These are phyloP conservation scores for Platichthys flesus DNA, from an alignment of 2,113 vertebrate genomes.

Conservation along the genomic window DNA sequence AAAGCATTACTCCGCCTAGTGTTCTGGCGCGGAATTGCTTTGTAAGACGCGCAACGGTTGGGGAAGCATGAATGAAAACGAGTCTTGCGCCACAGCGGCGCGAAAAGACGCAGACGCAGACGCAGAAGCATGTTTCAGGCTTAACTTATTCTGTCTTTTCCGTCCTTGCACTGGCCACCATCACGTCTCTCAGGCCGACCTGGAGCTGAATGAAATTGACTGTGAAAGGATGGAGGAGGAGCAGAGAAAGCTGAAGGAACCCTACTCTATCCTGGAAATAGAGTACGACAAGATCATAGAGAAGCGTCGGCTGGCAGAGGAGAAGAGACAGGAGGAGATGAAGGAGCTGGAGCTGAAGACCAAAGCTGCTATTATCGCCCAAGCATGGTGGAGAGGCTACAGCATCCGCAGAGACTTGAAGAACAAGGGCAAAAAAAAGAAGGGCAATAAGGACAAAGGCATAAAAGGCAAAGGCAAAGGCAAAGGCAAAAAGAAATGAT, in stretches of 20 bases:
- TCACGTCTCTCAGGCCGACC: conserved; percentile 74
- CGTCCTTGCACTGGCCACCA: not conserved
- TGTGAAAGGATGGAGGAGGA: conserved; percentile 80
- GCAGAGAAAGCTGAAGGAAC: conserved; percentile 76
- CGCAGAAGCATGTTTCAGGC: too few species aligned
- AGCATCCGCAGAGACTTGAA: conserved; percentile 82
- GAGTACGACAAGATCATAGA: conserved; percentile 84
- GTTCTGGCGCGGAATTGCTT: too few species aligned
- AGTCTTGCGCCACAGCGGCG: too few species aligned
- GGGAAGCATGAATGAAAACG: too few species aligned
- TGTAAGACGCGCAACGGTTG: too few species aligned
- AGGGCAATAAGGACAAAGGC: conserved; percentile 44
- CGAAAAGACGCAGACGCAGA: too few species aligned
- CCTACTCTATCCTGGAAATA: conserved; percentile 70
- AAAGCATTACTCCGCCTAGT: too few species aligned
- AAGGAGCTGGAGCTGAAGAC: conserved; percentile 77
- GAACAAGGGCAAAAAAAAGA: conserved; percentile 78
- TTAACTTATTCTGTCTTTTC: not conserved
- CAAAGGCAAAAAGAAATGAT: conserved; percentile 67
- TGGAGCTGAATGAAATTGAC: conserved; percentile 71
- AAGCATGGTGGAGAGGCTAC: conserved; percentile 90
- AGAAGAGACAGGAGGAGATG: conserved; percentile 75
- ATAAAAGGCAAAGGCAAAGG: too few species aligned
- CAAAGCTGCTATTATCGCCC: conserved; percentile 82
- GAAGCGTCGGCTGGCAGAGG: conserved; percentile 66